These are phyloP conservation scores for Pandemis cinnamomeana DNA, from an alignment of 2,888 invertebrate genomes.

Conservation along the genomic window DNA sequence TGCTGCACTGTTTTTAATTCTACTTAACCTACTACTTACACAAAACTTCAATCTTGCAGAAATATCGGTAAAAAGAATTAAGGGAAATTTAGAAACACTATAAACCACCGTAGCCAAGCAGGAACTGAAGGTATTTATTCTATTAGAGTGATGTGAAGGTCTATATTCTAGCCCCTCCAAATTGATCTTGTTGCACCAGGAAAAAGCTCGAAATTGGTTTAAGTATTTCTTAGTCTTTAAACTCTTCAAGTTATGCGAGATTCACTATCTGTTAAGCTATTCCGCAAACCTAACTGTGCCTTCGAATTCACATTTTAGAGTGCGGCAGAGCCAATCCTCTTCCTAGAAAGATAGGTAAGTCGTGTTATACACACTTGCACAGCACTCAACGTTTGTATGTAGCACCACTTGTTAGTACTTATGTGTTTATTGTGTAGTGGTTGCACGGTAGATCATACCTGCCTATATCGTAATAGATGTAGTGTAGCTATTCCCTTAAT, in stretches of 20 bases:
- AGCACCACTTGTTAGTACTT: constrained; percentile 32
- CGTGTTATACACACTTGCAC: constrained; percentile 47
- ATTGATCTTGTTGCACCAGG: constrained; percentile 11
- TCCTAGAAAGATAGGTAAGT: constrained; percentile 82
- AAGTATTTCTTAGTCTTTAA: neutral
- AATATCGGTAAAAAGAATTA: neutral
- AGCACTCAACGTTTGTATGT: constrained; percentile 46
- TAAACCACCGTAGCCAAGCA: neutral
- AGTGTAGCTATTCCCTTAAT: neutral
- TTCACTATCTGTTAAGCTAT: constrained; percentile 21
- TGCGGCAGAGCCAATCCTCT: constrained; percentile 82
- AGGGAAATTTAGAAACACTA: neutral
- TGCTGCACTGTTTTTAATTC: too few species aligned
- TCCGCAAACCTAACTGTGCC: constrained; percentile 43
- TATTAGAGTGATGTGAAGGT: neutral
- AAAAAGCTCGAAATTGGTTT: constrained; percentile 3
- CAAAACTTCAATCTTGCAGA: neutral
- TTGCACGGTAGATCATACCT: neutral
- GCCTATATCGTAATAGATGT: neutral
- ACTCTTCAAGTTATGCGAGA: constrained; percentile 5
- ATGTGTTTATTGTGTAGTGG: constrained; percentile 3
- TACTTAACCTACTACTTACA: neutral
- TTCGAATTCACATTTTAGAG: constrained; percentile 75
- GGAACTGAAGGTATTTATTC: neutral
- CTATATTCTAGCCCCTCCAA: constrained; percentile 9